Conservation (phyloP, 37 sponge, comb jelly and placozoan genomes). For the Eunapius fragilis region DNA sequence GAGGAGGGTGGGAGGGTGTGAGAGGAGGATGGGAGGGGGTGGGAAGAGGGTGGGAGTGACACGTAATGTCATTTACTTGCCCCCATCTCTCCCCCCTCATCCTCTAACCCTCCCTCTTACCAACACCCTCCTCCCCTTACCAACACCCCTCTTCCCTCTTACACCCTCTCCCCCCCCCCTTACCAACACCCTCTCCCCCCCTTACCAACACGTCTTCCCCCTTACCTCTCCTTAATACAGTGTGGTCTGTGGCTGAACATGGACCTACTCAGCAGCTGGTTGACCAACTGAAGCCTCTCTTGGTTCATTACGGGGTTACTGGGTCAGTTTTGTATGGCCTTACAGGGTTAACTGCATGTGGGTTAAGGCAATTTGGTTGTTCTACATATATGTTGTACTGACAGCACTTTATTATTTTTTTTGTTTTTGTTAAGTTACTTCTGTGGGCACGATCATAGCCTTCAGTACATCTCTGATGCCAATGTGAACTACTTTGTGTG, state of each 20-base stretch:
- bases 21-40: no score
- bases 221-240: conserved; percentile 16
- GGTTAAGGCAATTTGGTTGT: no score
- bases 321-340: conserved; percentile 21
- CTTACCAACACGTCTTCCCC: background rate
- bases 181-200: background rate
- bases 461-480: conserved; percentile 78
- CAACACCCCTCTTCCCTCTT: no score
- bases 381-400: no score
- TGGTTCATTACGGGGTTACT: conserved; percentile 65
- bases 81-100: no score
- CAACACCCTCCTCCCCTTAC: no score
- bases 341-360: background rate
- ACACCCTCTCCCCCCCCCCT: background rate
- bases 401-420: background rate
- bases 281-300: conserved; percentile 53
- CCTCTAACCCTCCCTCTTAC: no score
- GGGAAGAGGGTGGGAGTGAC: background rate
- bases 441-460: conserved; percentile 87
- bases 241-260: conserved; percentile 87
- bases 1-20: no score
- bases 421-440: conserved; percentile 46
- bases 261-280: conserved; percentile 81
- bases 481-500: conserved; percentile 77
- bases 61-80: background rate